A percentile compares a stretch with the other conserved stretches of the same genome.
Evolutionary conservation across 2,113 vertebrate genomes (phyloP).

Genomic region (Apteryx mantelli): DNA sequence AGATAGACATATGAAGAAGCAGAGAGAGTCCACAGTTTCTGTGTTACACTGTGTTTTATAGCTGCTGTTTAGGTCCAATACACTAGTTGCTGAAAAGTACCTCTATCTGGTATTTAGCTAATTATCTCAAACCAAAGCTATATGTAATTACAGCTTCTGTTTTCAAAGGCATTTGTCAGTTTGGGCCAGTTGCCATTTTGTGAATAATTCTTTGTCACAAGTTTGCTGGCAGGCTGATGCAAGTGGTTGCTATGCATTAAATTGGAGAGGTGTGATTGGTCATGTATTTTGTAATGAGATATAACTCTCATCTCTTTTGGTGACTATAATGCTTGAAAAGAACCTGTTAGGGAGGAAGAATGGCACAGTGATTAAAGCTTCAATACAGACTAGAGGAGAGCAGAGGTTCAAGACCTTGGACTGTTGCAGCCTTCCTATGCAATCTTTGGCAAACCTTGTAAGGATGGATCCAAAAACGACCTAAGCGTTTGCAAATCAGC

Average conservation of each 20-base stretch:
- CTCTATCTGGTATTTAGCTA: background rate
- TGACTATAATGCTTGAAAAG: background rate
- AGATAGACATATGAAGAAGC: rapidly evolving
- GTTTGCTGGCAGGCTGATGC: background rate
- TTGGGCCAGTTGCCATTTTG: background rate
- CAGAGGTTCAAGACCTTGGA: background rate
- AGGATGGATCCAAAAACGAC: constrained; percentile 1
- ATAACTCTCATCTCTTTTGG: background rate
- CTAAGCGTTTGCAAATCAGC: background rate
- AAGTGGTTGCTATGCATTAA: constrained; percentile 4
- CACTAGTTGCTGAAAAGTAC: constrained; percentile 2
- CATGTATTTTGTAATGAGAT: background rate
- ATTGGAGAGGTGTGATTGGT: background rate
- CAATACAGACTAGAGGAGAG: background rate
- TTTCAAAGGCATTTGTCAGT: constrained; percentile 32
- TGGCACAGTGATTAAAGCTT: background rate
- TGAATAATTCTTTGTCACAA: constrained; percentile 41
- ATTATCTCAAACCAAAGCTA: constrained; percentile 9
- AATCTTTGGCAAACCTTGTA: constrained; percentile 28
- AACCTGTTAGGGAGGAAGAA: background rate
- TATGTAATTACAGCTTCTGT: constrained; percentile 34
- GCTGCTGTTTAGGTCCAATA: background rate
- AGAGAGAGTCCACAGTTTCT: background rate
- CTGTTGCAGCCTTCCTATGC: background rate
- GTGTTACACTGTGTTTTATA: background rate